Evolutionary conservation across 2,113 vertebrate genomes (phyloP).

Genomic region (Pantherophis guttatus): DNA sequence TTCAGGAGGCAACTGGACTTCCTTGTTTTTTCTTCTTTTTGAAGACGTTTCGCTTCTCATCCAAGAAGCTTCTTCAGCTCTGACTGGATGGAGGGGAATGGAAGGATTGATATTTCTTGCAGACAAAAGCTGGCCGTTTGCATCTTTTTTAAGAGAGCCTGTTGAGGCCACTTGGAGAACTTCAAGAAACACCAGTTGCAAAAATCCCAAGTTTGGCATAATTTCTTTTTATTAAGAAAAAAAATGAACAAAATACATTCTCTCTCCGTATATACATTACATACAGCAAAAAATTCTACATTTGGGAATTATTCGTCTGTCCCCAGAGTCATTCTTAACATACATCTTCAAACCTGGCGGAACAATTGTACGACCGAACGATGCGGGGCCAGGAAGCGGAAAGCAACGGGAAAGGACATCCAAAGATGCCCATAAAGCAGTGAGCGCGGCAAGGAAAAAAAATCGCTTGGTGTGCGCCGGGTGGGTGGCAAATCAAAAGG

Average conservation of each 20-base stretch:
- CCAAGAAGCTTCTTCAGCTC: no score
- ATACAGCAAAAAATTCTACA: constrained; percentile 88
- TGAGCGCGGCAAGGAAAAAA: constrained; percentile 8
- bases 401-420: background rate
- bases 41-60: no score
- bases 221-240: constrained; percentile 81
- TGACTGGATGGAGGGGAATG: no score
- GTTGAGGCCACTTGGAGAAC: no score
- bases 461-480: background rate
- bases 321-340: constrained; percentile 76
- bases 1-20: no score
- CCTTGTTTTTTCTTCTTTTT: no score
- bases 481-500: background rate
- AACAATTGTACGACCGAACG: constrained; percentile 39
- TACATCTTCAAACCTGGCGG: constrained; percentile 62
- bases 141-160: no score
- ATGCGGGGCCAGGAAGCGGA: constrained; percentile 8
- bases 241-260: constrained; percentile 98
- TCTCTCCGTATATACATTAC: constrained; percentile 98
- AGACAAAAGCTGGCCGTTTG: no score
- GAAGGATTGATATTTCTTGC: no score
- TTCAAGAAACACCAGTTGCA: background rate
- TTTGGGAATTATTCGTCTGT: constrained; percentile 68
- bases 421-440: background rate
- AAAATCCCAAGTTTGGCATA: constrained; percentile 43